Evolutionary conservation across 2,888 invertebrate species (phyloP), one percentile per base, ranked within the genome.

Genomic region (Apeira syringaria): DNA sequence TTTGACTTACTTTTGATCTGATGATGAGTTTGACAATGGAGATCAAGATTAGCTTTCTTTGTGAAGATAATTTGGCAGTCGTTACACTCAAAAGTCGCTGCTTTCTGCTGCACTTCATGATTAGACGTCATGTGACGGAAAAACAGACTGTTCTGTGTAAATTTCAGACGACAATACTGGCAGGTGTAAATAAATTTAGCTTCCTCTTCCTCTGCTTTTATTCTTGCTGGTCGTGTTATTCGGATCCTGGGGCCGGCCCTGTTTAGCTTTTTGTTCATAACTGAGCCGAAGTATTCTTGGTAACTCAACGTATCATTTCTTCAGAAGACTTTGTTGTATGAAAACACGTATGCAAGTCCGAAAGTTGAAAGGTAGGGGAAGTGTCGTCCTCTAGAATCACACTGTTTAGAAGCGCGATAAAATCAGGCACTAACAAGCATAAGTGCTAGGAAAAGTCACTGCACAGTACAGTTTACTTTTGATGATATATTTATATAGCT

Each of bases 71-170:
- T 70, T 28, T 83, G 80, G 46, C 89, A 89, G 0, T 87, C 82
- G 39, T 88, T 77, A 40, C 89, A 89, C 32, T 86, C 73, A 39
- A 67, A 88, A 0, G 78, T 83, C 0, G 82, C 86, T 18, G 79
- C 58, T 24, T 74, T 68, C 44, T 87, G 86, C 54, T 87, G 83
- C 0, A 64, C 13, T 44, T 83, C 77, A 56, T 89, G 88, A 39
- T 87, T 88, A 0, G 87, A 71, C 43, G 78, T 79, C 87, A 89
- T 87, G 59, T 89, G 88, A 51, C 86, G 84, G 37, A 87, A 88
- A 52, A 77, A 88, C 3, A 85, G 83, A 36, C 80, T 86, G 61
- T 88, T 89, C 24, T 86, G 85, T 0, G 87, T 75, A 45, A 89
- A 89, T 51, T 85, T 89, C 1, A 82, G 43, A 0, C 80, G 67